Conservation (phyloP, 2,888 invertebrate genomes). For the Epicampocera succincta region DNA sequence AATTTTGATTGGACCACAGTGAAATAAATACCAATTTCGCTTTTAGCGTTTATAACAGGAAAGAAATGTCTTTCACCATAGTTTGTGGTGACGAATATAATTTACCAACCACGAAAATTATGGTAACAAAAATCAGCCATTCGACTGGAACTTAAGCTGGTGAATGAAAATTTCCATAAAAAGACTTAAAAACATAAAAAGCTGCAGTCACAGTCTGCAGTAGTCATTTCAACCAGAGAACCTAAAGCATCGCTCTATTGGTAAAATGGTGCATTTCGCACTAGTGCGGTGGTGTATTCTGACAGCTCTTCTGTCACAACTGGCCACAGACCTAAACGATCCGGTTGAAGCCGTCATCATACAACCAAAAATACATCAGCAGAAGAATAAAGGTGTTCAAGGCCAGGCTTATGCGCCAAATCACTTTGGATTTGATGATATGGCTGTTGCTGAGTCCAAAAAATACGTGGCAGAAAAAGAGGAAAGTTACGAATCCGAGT, state of each 20-base stretch:
- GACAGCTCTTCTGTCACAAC: slow-evolving; percentile 3
- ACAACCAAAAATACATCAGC: slow-evolving; percentile 14
- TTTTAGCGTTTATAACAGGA: too few species aligned
- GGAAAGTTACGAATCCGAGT: slow-evolving; percentile 83
- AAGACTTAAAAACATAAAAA: slow-evolving; percentile 42
- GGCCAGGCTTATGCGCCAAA: not conserved
- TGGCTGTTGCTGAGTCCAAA: slow-evolving; percentile 78
- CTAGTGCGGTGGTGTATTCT: slow-evolving; percentile 37
- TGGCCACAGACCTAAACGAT: slow-evolving; percentile 8
- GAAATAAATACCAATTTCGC: too few species aligned
- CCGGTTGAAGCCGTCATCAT: slow-evolving; percentile 66
- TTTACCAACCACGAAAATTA: slow-evolving; percentile 32
- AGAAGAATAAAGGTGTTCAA: slow-evolving; percentile 21
- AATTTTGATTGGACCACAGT: too few species aligned
- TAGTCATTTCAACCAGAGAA: not conserved
- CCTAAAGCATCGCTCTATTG: not conserved
- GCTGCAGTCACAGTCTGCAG: slow-evolving; percentile 1
- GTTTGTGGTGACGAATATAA: slow-evolving; percentile 3
- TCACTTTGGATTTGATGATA: slow-evolving; percentile 71
- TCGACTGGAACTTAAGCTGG: slow-evolving; percentile 37
- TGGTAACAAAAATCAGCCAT: slow-evolving; percentile 27
- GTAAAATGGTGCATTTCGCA: slow-evolving; percentile 61
- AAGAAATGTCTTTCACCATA: not conserved
- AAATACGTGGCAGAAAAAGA: slow-evolving; percentile 76
- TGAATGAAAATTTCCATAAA: slow-evolving; percentile 54